These are phyloP conservation scores for Morone saxatilis DNA, from an alignment of 2,113 vertebrate genomes.

Conservation along the genomic window DNA sequence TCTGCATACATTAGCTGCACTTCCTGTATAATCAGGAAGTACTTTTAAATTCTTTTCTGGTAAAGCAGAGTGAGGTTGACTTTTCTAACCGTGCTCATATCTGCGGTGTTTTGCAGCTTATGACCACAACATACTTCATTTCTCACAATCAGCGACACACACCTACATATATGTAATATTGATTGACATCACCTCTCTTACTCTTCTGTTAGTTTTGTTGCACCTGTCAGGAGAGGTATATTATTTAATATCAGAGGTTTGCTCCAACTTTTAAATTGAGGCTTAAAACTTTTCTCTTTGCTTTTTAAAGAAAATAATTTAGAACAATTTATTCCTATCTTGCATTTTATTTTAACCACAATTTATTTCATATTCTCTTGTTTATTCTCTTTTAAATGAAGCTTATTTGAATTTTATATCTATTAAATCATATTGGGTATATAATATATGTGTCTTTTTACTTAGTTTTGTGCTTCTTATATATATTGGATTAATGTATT, in stretches of 20 bases:
- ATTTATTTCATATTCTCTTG: not conserved
- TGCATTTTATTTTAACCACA: not conserved
- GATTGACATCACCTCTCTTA: not conserved
- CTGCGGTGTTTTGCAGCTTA: not conserved
- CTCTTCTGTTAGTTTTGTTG: not conserved
- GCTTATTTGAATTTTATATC: not conserved
- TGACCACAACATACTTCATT: not conserved
- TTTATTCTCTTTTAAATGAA: not conserved
- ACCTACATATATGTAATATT: not conserved
- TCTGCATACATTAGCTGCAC: not conserved
- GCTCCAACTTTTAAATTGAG: no score
- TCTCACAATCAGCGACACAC: not conserved
- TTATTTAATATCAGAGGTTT: no score
- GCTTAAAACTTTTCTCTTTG: not conserved
- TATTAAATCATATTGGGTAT: not conserved
- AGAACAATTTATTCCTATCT: no score
- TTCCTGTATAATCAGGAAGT: constrained; percentile 68
- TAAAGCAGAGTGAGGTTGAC: not conserved
- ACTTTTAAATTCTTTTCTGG: not conserved
- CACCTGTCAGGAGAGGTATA: not conserved
- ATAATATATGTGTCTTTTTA: not conserved
- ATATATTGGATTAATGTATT: not conserved
- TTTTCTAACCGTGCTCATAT: not conserved
- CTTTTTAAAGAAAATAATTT: no score
- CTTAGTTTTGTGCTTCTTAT: not conserved